Evolutionary conservation across 2,888 invertebrate species (phyloP).

Genomic region (Cinara cedri): DNA sequence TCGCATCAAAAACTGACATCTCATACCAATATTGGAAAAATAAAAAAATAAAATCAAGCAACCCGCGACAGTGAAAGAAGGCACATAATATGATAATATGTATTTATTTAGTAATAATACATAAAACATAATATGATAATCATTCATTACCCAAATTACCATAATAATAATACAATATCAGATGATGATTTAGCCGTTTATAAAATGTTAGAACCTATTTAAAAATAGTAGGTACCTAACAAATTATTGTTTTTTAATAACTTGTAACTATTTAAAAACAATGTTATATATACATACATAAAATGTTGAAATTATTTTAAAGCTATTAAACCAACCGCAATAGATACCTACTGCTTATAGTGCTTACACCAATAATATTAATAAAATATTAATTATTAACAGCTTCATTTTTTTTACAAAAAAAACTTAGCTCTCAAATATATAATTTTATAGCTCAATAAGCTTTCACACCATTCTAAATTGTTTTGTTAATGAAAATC

Average conservation of each 20-base stretch:
- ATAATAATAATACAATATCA: background rate
- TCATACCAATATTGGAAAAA: slow-evolving; percentile 59
- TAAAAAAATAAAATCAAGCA: slow-evolving; percentile 40
- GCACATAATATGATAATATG: slow-evolving; percentile 7
- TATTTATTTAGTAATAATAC: background rate
- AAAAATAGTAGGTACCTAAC: background rate
- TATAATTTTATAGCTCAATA: slow-evolving; percentile 15
- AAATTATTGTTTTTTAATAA: background rate
- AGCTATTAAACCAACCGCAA: slow-evolving; percentile 30
- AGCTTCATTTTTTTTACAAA: slow-evolving; percentile 8
- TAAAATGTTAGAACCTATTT: background rate
- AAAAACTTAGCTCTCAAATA: slow-evolving; percentile 24
- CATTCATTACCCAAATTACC: no score
- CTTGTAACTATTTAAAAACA: slow-evolving; percentile 5
- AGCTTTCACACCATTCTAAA: slow-evolving; percentile 51
- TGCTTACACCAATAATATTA: slow-evolving; percentile 25
- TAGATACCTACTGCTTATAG: background rate
- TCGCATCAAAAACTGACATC: background rate
- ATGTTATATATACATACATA: background rate
- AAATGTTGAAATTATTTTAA: slow-evolving; percentile 7
- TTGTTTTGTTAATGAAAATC: slow-evolving; percentile 48
- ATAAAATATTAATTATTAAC: slow-evolving; percentile 4
- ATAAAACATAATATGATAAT: background rate
- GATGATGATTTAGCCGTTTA: background rate
- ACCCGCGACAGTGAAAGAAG: slow-evolving; percentile 50